A percentile compares a stretch with the other conserved stretches of the same genome.
Conservation (phyloP, 2,113 vertebrate genomes). For the Cavia porcellus region DNA sequence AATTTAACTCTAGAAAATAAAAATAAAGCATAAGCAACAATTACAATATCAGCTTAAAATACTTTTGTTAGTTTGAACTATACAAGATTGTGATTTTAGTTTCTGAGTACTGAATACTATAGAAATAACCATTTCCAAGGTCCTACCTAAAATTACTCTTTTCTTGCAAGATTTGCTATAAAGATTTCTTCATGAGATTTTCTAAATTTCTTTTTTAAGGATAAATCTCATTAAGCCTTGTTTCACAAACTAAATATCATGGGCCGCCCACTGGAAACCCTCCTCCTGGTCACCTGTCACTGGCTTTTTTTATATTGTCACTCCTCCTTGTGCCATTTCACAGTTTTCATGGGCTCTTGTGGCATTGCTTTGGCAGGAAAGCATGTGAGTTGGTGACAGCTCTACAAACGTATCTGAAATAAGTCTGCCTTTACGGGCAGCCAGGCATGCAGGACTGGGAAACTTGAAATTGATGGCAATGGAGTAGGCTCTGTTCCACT, state of each 20-base stretch:
- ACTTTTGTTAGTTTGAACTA: neutral
- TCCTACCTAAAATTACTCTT: neutral
- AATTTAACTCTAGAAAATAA: neutral
- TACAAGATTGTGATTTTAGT: neutral
- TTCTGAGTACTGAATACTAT: conserved; percentile 12
- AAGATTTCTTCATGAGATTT: neutral
- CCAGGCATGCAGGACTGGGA: neutral
- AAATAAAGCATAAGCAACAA: neutral
- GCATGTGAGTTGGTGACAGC: neutral
- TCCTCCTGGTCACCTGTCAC: neutral
- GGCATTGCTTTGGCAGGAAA: neutral
- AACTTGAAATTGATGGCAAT: neutral
- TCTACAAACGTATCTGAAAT: neutral
- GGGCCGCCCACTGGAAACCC: neutral
- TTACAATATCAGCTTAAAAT: neutral
- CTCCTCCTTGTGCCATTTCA: neutral
- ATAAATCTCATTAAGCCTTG: neutral
- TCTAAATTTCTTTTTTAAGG: neutral
- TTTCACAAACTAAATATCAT: neutral
- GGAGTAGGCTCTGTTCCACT: no score
- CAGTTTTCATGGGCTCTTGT: neutral
- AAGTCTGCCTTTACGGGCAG: neutral
- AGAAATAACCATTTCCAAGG: neutral
- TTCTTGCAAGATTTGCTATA: neutral
- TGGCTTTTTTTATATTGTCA: neutral